Conservation (phyloP, 2,113 vertebrate genomes). For the Amphilophus citrinellus region DNA sequence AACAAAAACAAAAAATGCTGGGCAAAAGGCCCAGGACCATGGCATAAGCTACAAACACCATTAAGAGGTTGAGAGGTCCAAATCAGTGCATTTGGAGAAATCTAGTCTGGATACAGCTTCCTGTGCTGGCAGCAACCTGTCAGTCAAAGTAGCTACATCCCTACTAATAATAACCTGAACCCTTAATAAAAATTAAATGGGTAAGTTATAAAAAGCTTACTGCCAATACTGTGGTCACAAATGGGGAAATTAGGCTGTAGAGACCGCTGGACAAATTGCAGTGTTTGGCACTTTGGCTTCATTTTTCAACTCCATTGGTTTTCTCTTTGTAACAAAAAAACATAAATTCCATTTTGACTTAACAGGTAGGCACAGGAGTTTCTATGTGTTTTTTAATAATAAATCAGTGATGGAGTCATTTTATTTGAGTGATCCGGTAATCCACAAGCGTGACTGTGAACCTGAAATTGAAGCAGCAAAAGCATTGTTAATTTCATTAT, state of each 20-base stretch:
- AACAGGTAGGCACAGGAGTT: no score
- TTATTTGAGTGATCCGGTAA: neutral
- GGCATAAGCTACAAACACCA: no score
- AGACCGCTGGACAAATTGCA: neutral
- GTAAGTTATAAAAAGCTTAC: neutral
- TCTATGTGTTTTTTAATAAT: neutral
- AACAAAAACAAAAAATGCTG: no score
- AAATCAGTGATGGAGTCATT: neutral
- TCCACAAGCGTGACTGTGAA: neutral
- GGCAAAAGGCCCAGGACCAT: no score
- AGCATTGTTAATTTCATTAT: neutral
- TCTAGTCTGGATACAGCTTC: neutral
- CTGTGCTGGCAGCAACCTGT: neutral
- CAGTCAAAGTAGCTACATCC: neutral
- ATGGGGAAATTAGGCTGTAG: neutral
- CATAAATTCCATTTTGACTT: no score
- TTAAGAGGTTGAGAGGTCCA: neutral
- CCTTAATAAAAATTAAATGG: neutral
- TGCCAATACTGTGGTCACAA: fast-evolving
- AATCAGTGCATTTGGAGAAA: neutral
- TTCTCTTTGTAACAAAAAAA: neutral
- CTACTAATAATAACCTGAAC: neutral
- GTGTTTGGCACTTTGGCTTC: neutral
- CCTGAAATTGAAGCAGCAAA: neutral
- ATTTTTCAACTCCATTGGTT: neutral